These are phyloP conservation scores for Anhinga anhinga DNA, from an alignment of 2,113 vertebrate genomes.

Conservation along the genomic window DNA sequence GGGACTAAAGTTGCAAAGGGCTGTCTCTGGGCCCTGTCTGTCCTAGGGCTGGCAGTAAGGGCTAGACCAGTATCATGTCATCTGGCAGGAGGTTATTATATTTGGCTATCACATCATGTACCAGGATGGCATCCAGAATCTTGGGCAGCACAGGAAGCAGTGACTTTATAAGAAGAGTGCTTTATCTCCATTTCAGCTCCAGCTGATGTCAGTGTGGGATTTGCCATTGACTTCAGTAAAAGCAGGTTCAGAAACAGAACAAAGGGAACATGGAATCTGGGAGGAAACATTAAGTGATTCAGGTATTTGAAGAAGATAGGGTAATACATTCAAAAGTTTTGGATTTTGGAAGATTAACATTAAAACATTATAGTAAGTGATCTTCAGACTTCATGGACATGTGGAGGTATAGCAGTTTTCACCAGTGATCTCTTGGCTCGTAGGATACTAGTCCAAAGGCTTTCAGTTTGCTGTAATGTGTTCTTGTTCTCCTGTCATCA, in stretches of 20 bases:
- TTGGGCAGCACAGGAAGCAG: not conserved
- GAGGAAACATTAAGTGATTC: not conserved
- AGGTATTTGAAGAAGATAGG: not conserved
- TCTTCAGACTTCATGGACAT: not conserved
- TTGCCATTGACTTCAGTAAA: not conserved
- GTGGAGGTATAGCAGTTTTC: not conserved
- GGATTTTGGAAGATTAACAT: not conserved
- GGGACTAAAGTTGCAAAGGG: not conserved
- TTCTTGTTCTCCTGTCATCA: not conserved
- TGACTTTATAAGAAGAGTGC: not conserved
- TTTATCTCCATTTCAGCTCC: not conserved
- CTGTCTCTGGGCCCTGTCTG: not conserved
- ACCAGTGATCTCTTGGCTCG: not conserved
- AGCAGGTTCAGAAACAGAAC: not conserved
- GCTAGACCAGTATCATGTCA: not conserved
- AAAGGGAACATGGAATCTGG: not conserved
- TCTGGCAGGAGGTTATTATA: not conserved
- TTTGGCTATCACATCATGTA: not conserved
- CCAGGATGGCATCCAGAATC: not conserved
- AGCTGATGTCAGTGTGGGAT: not conserved
- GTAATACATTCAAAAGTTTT: not conserved
- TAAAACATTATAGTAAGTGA: not conserved
- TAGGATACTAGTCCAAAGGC: not conserved
- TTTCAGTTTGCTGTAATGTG: not conserved
- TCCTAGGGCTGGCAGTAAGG: not conserved